Evolutionary conservation across 2,113 vertebrate species (phyloP).

Genomic region (Prolemur simus): DNA sequence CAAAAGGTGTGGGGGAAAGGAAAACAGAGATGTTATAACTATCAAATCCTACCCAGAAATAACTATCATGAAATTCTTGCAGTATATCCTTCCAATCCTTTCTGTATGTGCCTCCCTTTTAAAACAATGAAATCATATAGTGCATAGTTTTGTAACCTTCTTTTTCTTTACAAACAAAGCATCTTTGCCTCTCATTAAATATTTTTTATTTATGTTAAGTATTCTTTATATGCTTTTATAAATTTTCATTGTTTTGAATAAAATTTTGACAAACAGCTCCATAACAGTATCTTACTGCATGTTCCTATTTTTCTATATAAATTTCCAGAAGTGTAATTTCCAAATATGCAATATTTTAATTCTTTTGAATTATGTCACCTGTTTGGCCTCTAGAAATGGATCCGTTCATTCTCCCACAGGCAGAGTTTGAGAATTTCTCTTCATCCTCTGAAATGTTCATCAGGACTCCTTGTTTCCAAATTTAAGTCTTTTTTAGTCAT

Average conservation of each 20-base stretch:
- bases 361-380: neutral
- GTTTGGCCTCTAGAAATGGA: neutral
- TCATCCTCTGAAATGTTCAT: neutral
- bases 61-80: neutral
- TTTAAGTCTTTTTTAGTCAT: neutral
- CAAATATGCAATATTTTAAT: conserved; percentile 6
- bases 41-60: neutral
- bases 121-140: neutral
- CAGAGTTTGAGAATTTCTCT: conserved; percentile 10
- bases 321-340: conserved; percentile 32
- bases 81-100: neutral
- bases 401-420: neutral
- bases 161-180: neutral
- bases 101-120: neutral
- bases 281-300: neutral
- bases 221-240: neutral
- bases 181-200: neutral
- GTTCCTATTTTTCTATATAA: conserved; percentile 3
- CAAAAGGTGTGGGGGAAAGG: neutral
- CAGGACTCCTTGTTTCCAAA: neutral
- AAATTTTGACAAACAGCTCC: neutral
- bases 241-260: neutral
- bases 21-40: neutral
- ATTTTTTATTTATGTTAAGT: neutral
- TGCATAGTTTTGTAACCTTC: neutral